These are phyloP conservation scores for Pardalotus punctatus DNA, from an alignment of 2,113 vertebrate genomes.

Conservation along the genomic window DNA sequence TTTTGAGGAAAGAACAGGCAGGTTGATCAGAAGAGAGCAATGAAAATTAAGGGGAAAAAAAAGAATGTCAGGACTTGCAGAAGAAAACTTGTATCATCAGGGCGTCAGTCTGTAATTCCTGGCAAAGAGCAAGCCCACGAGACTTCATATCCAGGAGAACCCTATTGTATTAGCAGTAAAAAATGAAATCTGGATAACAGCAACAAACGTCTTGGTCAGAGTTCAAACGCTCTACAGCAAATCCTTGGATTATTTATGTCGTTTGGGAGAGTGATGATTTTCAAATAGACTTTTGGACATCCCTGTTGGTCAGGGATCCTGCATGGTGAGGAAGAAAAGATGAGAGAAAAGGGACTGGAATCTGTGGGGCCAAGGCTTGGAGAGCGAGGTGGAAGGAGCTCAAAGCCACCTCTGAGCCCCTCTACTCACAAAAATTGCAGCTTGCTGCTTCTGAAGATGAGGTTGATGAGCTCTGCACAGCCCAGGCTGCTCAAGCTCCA, in stretches of 20 bases:
- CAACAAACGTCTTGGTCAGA: background rate
- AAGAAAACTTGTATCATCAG: background rate
- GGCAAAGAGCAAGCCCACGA: background rate
- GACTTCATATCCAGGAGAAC: background rate
- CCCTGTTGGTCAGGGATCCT: background rate
- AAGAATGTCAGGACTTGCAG: background rate
- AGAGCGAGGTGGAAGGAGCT: background rate
- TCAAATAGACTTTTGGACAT: background rate
- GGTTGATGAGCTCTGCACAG: background rate
- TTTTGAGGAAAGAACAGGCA: background rate
- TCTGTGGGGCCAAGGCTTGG: background rate
- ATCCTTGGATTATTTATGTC: background rate
- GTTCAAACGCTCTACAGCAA: background rate
- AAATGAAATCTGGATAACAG: background rate
- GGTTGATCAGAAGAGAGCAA: background rate
- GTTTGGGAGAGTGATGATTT: background rate
- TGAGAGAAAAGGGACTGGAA: background rate
- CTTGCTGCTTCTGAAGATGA: background rate
- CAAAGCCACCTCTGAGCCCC: background rate
- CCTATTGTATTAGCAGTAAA: background rate
- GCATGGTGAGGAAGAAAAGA: background rate
- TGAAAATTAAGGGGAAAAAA: background rate
- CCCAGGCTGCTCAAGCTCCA: background rate
- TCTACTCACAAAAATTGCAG: background rate
- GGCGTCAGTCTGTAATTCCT: background rate